Conservation (phyloP, 2,113 vertebrate genomes). For the Bujurquina vittata region DNA sequence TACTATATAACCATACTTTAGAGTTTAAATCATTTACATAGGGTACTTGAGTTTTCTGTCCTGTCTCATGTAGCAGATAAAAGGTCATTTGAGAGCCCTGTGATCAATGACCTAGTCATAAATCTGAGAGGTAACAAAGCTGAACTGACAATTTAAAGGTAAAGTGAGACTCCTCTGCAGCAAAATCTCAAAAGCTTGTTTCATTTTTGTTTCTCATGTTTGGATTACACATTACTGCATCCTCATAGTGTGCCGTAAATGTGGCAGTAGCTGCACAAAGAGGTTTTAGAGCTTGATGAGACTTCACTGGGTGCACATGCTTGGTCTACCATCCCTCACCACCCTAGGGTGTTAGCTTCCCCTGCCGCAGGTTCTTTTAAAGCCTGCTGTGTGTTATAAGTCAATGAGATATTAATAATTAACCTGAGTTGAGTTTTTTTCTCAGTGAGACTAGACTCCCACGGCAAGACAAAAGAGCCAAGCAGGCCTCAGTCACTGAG, state of each 20-base stretch:
- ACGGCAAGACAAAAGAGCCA: slow-evolving; percentile 61
- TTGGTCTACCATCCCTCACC: slow-evolving; percentile 38
- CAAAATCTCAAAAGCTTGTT: background rate
- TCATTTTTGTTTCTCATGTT: background rate
- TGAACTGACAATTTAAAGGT: background rate
- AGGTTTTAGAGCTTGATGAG: slow-evolving; percentile 26
- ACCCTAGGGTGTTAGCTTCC: slow-evolving; percentile 59
- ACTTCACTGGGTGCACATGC: slow-evolving; percentile 20
- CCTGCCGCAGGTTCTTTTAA: slow-evolving; percentile 46
- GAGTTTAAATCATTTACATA: background rate
- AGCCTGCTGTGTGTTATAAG: slow-evolving; percentile 60
- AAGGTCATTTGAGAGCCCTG: background rate
- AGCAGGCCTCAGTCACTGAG: slow-evolving; percentile 34
- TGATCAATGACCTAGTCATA: background rate
- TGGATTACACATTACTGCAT: no score
- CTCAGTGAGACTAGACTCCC: slow-evolving; percentile 58
- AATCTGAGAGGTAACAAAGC: background rate
- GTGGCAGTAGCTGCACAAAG: slow-evolving; percentile 24
- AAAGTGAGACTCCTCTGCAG: background rate
- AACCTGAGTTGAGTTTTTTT: slow-evolving; percentile 55
- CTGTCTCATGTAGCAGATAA: background rate
- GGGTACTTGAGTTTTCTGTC: background rate
- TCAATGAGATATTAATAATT: slow-evolving; percentile 77
- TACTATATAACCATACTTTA: no score
- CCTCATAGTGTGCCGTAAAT: background rate